phyloP scores from a whole-genome alignment of 2,888 invertebrate species.

The Cheilosia grossa region DNA sequence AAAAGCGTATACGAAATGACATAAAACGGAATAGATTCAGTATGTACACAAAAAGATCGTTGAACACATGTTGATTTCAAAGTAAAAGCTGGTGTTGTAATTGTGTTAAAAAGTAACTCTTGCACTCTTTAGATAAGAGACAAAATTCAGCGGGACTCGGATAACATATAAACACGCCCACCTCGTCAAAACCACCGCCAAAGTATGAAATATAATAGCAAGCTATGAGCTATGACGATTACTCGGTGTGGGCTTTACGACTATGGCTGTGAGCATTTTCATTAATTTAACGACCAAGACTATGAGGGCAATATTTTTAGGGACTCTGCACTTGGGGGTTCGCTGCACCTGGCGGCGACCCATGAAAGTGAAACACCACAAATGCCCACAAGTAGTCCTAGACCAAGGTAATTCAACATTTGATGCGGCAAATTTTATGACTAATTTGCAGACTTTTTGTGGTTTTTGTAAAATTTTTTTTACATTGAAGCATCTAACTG shows the following conservation, averaged over 20 bases:
- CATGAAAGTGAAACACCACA: background rate
- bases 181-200: slow-evolving; percentile 34
- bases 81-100: too few relatives aligned
- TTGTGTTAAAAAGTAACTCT: too few relatives aligned
- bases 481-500: slow-evolving; percentile 9
- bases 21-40: too few relatives aligned
- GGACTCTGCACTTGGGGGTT: slow-evolving; percentile 6
- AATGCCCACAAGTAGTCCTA: background rate
- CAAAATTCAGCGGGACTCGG: too few relatives aligned
- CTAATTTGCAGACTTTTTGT: background rate
- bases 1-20: too few relatives aligned
- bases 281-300: slow-evolving; percentile 31
- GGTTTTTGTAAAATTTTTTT: background rate
- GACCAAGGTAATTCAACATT: background rate
- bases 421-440: background rate
- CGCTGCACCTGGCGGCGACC: slow-evolving; percentile 11
- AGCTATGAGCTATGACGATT: slow-evolving; percentile 20
- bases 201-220: slow-evolving; percentile 38
- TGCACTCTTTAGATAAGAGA: too few relatives aligned
- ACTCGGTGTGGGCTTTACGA: slow-evolving; percentile 23
- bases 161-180: too few relatives aligned
- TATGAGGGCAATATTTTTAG: background rate
- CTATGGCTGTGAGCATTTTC: slow-evolving; percentile 47
- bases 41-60: too few relatives aligned
- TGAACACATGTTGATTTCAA: too few relatives aligned